phyloP scores from a whole-genome alignment of 2,113 vertebrate genomes.

The Calypte anna region DNA sequence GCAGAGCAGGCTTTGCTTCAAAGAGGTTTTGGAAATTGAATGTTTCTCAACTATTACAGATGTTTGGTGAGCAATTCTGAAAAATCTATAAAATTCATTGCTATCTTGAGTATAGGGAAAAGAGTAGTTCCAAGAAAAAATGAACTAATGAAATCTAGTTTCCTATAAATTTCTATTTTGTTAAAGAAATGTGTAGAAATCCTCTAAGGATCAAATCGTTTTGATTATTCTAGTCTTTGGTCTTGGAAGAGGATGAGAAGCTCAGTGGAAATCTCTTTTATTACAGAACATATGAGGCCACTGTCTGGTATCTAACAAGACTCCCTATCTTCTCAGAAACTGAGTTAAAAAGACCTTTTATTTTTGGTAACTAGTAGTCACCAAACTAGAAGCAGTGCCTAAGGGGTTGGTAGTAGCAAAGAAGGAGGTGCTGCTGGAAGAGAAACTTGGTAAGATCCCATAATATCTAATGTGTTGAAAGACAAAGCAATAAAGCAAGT shows the following conservation, averaged over 20 bases:
- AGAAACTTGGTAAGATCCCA: not conserved
- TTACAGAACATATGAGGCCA: not conserved
- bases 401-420: not conserved
- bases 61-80: not conserved
- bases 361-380: not conserved
- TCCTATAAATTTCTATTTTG: not conserved
- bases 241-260: not conserved
- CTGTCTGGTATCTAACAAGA: not conserved
- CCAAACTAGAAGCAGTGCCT: not conserved
- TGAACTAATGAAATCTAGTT: not conserved
- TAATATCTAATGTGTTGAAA: not conserved
- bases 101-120: not conserved
- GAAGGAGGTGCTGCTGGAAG: not conserved
- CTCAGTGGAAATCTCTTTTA: not conserved
- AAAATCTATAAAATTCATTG: not conserved
- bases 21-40: not conserved
- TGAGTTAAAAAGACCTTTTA: not conserved
- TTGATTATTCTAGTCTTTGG: not conserved
- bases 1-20: not conserved
- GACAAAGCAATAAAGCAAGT: constrained; percentile 3
- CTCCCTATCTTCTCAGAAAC: not conserved
- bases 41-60: not conserved
- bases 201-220: not conserved
- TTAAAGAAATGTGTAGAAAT: not conserved
- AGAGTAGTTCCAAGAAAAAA: not conserved